Conservation (phyloP, 2,113 vertebrate species). For the Carassius auratus region DNA sequence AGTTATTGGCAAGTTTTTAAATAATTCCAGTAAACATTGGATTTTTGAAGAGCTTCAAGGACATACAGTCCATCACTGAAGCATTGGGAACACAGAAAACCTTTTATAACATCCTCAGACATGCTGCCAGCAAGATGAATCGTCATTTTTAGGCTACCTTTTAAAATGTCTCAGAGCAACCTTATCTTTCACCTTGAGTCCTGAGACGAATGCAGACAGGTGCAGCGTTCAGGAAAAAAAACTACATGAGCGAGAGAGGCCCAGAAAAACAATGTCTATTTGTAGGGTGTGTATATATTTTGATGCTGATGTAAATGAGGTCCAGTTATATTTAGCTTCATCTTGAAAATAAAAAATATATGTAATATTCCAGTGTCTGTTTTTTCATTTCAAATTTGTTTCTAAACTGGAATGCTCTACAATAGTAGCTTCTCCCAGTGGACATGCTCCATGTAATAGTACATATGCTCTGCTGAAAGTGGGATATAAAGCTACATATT, state of each 20-base stretch:
- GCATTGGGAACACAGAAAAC: slow-evolving; percentile 52
- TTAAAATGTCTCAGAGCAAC: slow-evolving; percentile 59
- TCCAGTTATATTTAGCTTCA: background rate
- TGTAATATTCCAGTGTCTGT: background rate
- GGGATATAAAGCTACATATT: slow-evolving; percentile 55
- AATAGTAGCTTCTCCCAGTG: slow-evolving; percentile 43
- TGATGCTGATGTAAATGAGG: background rate
- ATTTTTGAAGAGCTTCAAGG: slow-evolving; percentile 41
- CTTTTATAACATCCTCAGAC: slow-evolving; percentile 55
- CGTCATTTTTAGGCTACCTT: slow-evolving; percentile 53
- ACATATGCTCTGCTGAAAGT: slow-evolving; percentile 55
- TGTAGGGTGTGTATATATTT: background rate
- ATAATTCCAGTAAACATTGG: slow-evolving; percentile 51
- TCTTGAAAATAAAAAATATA: background rate
- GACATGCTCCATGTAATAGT: slow-evolving; percentile 58
- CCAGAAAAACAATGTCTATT: background rate
- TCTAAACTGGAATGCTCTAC: slow-evolving; percentile 18
- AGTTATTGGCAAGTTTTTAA: slow-evolving; percentile 33
- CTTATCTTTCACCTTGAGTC: slow-evolving; percentile 59
- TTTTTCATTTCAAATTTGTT: slow-evolving; percentile 6
- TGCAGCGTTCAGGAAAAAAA: slow-evolving; percentile 24
- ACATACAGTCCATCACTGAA: slow-evolving; percentile 39
- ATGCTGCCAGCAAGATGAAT: slow-evolving; percentile 56
- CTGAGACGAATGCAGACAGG: slow-evolving; percentile 59
- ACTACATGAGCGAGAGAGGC: background rate